A percentile compares a stretch with the other conserved stretches of the same genome.
Conservation (phyloP, 2,113 vertebrate species). For the Carassius gibelio region DNA sequence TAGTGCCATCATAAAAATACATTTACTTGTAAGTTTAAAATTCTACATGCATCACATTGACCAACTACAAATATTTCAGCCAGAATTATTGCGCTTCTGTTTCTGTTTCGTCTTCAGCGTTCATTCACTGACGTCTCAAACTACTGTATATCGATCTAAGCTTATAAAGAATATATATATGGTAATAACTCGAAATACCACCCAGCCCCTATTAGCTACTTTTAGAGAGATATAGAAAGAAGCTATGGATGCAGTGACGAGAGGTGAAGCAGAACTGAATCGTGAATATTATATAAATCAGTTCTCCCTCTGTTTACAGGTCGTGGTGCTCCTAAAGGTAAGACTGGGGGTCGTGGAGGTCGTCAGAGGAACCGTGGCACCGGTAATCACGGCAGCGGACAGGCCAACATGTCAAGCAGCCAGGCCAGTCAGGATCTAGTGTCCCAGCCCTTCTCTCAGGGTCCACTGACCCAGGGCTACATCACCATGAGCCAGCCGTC, state of each 20-base stretch:
- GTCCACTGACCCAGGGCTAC: conserved; percentile 95
- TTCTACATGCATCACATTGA: no score
- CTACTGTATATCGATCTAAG: no score
- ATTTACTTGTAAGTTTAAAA: no score
- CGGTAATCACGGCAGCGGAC: conserved; percentile 83
- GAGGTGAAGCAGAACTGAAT: not conserved
- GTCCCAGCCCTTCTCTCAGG: conserved; percentile 97
- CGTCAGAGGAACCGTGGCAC: conserved; percentile 88
- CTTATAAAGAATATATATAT: no score
- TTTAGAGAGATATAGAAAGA: no score
- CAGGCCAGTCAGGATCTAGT: conserved; percentile 93
- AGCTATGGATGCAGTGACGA: not conserved
- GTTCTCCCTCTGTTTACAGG: conserved; percentile 69
- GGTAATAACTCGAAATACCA: no score
- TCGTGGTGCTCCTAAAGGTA: conserved; percentile 89
- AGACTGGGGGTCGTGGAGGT: conserved; percentile 82
- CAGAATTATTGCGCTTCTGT: no score
- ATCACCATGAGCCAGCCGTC: conserved; percentile 99
- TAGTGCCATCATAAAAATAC: no score
- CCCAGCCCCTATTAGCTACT: no score
- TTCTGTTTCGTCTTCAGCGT: no score
- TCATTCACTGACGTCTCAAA: no score
- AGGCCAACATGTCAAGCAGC: conserved; percentile 85
- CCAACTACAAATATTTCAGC: no score
- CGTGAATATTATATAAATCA: not conserved